These are phyloP conservation scores for Cryptotermes secundus DNA, from an alignment of 1,140 invertebrate species.

Conservation along the genomic window DNA sequence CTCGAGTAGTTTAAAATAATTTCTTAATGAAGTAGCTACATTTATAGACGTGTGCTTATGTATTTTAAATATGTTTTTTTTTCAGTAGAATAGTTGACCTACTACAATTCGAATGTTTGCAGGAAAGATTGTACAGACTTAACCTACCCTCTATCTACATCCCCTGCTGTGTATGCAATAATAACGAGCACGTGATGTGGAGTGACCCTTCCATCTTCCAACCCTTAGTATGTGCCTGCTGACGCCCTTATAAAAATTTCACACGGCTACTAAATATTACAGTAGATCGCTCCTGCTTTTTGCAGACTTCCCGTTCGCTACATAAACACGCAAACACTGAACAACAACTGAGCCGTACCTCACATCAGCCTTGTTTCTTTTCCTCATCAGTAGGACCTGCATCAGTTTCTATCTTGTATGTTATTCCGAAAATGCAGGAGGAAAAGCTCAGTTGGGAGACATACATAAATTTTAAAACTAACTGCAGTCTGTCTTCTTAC, in stretches of 20 bases:
- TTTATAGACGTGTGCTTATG: too few species aligned
- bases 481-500: too few species aligned
- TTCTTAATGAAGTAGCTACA: too few species aligned
- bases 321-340: background rate
- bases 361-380: too few species aligned
- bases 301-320: background rate
- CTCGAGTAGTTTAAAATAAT: too few species aligned
- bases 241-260: conserved; percentile 33
- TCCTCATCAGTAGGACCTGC: too few species aligned
- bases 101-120: background rate
- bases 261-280: conserved; percentile 34
- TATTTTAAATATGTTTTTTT: too few species aligned
- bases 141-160: background rate
- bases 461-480: too few species aligned
- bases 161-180: conserved; percentile 19
- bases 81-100: too few species aligned
- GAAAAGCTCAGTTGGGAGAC: too few species aligned
- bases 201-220: conserved; percentile 10
- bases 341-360: background rate
- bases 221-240: conserved; percentile 9
- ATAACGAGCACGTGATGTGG: conserved; percentile 28
- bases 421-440: too few species aligned
- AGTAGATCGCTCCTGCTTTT: background rate
- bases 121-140: background rate
- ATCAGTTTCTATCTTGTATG: too few species aligned